A percentile compares a stretch with the other conserved stretches of the same genome.
Evolutionary conservation across 2,888 invertebrate genomes (phyloP).

Genomic region (Eretmocerus hayati): DNA sequence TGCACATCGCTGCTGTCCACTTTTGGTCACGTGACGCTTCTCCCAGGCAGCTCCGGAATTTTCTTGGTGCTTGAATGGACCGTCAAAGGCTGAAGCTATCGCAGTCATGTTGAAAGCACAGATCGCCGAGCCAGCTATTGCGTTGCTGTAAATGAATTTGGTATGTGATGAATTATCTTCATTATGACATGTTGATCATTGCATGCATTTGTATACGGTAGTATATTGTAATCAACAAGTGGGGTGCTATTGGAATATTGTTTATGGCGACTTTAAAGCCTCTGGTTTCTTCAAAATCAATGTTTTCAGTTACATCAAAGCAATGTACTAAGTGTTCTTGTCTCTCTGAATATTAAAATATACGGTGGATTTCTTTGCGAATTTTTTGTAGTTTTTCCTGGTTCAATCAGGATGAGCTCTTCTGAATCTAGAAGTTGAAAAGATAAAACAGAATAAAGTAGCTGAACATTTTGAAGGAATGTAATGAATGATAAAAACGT

Average conservation of each 20-base stretch:
- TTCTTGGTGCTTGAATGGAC: conserved; percentile 80
- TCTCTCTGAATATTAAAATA: neutral
- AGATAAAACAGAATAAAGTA: neutral
- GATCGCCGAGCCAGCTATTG: conserved; percentile 85
- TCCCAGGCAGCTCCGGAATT: conserved; percentile 73
- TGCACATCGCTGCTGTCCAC: conserved; percentile 47
- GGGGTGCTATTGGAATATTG: no score
- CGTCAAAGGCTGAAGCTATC: conserved; percentile 73
- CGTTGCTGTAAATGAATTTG: conserved; percentile 63
- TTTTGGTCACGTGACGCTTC: conserved; percentile 45
- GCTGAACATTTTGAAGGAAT: no score
- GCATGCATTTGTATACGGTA: no score
- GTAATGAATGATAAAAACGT: no score
- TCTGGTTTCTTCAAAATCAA: no score
- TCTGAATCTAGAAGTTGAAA: neutral
- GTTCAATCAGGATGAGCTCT: neutral
- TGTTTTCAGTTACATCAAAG: no score
- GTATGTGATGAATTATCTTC: no score
- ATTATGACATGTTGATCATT: no score
- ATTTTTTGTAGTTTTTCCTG: neutral
- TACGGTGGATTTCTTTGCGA: neutral
- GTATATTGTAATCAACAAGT: no score
- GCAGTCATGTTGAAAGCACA: conserved; percentile 83
- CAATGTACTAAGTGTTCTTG: neutral
- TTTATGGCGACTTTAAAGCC: no score